Base-by-base conservation (phyloP, 2,888 invertebrate species). In the Frankliniella fusca region DNA sequence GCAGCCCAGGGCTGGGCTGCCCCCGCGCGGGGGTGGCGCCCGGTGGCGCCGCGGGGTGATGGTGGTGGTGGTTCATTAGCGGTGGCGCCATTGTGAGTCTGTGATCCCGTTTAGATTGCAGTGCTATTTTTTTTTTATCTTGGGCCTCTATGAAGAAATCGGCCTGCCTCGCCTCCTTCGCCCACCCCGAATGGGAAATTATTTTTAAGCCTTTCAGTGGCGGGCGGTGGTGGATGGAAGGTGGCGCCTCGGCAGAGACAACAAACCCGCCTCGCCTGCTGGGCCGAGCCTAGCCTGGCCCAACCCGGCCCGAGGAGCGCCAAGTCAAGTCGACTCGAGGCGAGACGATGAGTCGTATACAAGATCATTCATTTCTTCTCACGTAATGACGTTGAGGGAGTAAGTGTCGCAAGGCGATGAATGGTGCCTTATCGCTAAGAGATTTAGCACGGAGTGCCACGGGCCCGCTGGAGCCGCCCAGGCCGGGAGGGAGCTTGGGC, bases 351-450 rank as follows among this genome's bases (percentile, higher is more conserved):
- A 76, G 70, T 76, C 70, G 70, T 76, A 76, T 23, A 76, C 70
- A 76, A 76, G 70, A 76, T 76, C 70, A 76, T 76, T 76, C 70
- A 76, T 76, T 76, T 23, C 70, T 76, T 76, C 70, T 76, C 70
- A 1, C 27, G 70, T 76, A 76, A 76, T 76, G 70, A 76, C 70
- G 70, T 76, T 27, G 27, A 20, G 18, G 15, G 54, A 23, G 70
- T 76, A 76, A 76, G 70, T 76, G 70, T 76, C 70, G 70, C 38
- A 38, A 38, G 38, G 70, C 70, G 70, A 27, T 76, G 70, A 76
- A 76, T 76, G 70, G 70, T 12, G 70, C 70, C 70, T 76, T 76
- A 76, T 76, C 70, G 70, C 70, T 76, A 76, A 76, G 70, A 76
- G 70, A 76, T 76, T 76, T 76, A 76, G 70, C 70, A 18, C 61